Evolutionary conservation across 2,797 vertebrate genomes (phyloP), one percentile per base, ranked within the genome.

Genomic region (Anniella stebbinsi): DNA sequence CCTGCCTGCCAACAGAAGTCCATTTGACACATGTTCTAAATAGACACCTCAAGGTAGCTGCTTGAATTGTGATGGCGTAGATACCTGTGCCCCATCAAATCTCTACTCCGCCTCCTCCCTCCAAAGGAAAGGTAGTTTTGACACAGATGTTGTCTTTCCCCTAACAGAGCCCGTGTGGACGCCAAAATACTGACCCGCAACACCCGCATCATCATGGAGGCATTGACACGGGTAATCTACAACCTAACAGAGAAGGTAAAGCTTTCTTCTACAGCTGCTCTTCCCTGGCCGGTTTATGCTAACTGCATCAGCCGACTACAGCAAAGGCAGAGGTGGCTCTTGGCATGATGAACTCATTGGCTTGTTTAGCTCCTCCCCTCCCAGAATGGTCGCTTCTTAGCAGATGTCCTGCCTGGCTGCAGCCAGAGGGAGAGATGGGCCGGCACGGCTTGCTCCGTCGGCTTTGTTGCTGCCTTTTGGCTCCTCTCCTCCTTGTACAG

Each of bases 201-300:
- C 94, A 98, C 99, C 0, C 98, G 98, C 92, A 97, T 99, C 94
- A 97, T 99, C 0, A 98, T 99, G 0, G 99, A 99, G 92, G 98
- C 98, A 0, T 96, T 99, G 86, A 99, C 99, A 0, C 98, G 99
- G 60, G 98, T 99, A 75, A 97, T 99, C 95, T 99, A 99, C 96
- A 99, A 99, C 96, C 97, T 99, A 83, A 99, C 99, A 0, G 98
- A 99, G 89, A 99, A 99, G 98, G 99, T 99, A 92, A 91, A 94
- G 66, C 5, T 13, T 0, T n/a, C 0, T 0, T n/a, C 45, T 38
- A 0, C 1, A 1, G 7, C 33, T 3, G 7, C 4, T 38, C 33
- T 23, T 2, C 15, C 36, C 36, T 38, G 72, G 2, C 4, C 48
- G 33, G 17, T 87, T 54, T n/a, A 77, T 36, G 78, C 10, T 30